Conservation (phyloP, 2,113 vertebrate species). For the Nanorana parkeri region DNA sequence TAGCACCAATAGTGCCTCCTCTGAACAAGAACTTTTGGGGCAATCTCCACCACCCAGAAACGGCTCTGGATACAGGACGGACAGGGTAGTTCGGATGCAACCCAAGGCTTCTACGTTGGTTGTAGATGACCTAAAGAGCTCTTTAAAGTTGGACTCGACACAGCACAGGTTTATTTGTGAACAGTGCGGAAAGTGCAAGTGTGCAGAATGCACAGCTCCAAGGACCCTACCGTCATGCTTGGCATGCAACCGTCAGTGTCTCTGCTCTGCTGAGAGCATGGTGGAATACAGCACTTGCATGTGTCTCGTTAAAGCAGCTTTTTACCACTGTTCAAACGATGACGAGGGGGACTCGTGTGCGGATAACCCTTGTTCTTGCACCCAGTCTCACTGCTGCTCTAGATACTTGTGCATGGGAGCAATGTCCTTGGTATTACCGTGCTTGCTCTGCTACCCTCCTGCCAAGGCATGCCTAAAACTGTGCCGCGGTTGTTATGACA, state of each 20-base stretch:
- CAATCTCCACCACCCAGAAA: constrained; percentile 78
- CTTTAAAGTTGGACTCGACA: constrained; percentile 78
- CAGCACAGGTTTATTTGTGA: constrained; percentile 95
- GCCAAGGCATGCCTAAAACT: constrained; percentile 90
- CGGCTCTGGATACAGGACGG: constrained; percentile 69
- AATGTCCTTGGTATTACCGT: constrained; percentile 89
- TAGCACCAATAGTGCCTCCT: constrained; percentile 89
- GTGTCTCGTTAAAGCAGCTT: constrained; percentile 94
- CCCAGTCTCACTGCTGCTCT: constrained; percentile 91
- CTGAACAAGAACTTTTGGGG: constrained; percentile 88
- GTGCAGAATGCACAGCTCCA: constrained; percentile 89
- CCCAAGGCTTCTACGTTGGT: constrained; percentile 81
- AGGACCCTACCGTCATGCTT: constrained; percentile 88
- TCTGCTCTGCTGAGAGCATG: constrained; percentile 92
- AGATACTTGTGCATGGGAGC: constrained; percentile 96
- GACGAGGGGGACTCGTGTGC: constrained; percentile 93
- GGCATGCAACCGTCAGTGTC: constrained; percentile 90
- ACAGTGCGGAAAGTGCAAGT: constrained; percentile 94
- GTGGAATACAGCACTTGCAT: constrained; percentile 96
- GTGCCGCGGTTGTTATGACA: constrained; percentile 89
- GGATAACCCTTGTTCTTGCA: constrained; percentile 94
- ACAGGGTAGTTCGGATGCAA: constrained; percentile 84
- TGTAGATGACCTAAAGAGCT: constrained; percentile 83
- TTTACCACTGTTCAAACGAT: constrained; percentile 97
- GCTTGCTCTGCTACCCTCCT: constrained; percentile 94